Evolutionary conservation across 1,140 invertebrate genomes (phyloP), one percentile per base, ranked within the genome.

Genomic region (Cherax quadricarinatus): DNA sequence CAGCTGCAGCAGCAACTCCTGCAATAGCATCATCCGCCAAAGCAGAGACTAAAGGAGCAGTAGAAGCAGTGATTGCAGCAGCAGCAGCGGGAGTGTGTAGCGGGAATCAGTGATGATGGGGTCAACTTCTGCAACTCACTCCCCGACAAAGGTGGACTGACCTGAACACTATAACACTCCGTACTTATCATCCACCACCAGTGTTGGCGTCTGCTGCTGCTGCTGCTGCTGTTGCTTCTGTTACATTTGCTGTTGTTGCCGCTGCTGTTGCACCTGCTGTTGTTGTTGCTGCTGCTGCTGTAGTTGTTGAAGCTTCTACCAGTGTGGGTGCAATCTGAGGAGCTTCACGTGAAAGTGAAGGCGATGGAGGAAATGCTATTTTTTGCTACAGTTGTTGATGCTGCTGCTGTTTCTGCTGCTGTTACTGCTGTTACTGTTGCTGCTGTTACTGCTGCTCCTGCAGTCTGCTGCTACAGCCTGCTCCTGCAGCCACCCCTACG

Each of bases 61-160:
- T 21, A 48, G 57, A 16, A 84, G 78, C 16, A 41, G 24, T 7
- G 18, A 24, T 7, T 24, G 83, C 57, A n/a, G 60, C 48, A 41
- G 14, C 53, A 57, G 14, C 53, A 57, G 14, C 53, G 14, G 51
- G 0, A 57, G 78, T 60, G 53, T 60, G 57, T 53, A 48, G 30
- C n/a, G 86, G 53, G 30, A 49, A 30, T 14, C 80, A 41, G 51
- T 57, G 88, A 85, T 78, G 88, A 90, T 79, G 62, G 79, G 88
- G 62, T 60, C 88, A 75, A 51, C 81, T 90, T 90, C 12, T 90
- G 88, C 88, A 90, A 90, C 88, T 90, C 88, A 90, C 78, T 9
- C 88, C 88, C 49, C 81, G 78, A 90, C 88, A 90, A 90, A 90
- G 82, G 88, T 89, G 62, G 80, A 10, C 60, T 82, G 88, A 83